phyloP scores from a whole-genome alignment of 2,888 invertebrate species.

The Rhagonycha fulva region DNA sequence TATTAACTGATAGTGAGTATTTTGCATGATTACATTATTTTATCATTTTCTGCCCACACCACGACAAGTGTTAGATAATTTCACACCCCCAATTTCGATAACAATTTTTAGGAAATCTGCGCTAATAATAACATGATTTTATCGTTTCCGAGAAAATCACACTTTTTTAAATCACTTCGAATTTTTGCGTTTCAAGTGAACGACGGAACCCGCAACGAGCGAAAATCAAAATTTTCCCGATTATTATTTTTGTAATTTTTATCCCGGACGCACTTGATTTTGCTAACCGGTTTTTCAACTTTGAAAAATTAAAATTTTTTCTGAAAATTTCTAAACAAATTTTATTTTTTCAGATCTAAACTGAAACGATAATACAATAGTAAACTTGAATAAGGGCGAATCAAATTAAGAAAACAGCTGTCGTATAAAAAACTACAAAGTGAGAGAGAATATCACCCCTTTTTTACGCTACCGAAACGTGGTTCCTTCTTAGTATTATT shows the following conservation, averaged over 20 bases:
- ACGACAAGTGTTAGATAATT: neutral
- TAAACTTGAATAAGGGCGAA: conserved; percentile 26
- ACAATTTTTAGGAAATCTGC: neutral
- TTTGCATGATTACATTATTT: conserved; percentile 14
- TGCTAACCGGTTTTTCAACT: too few relatives aligned
- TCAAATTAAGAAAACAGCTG: conserved; percentile 33
- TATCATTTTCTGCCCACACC: neutral
- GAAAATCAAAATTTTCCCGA: neutral
- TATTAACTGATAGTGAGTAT: conserved; percentile 23
- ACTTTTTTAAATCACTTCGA: neutral
- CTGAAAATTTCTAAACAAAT: neutral
- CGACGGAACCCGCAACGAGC: neutral
- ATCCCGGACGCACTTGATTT: neutral
- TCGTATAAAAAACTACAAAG: conserved; percentile 29
- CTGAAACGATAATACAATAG: conserved; percentile 24
- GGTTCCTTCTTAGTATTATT: conserved; percentile 33
- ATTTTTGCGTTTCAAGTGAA: neutral
- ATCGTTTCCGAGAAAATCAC: neutral
- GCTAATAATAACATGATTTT: neutral
- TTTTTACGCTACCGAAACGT: conserved; percentile 28
- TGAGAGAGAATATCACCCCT: conserved; percentile 32
- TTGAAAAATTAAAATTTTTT: neutral
- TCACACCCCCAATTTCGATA: neutral
- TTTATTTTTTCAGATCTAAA: conserved; percentile 23
- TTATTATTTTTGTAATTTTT: neutral